These are phyloP conservation scores for Rhinolophus sinicus DNA, from an alignment of 2,113 vertebrate species.

Conservation along the genomic window DNA sequence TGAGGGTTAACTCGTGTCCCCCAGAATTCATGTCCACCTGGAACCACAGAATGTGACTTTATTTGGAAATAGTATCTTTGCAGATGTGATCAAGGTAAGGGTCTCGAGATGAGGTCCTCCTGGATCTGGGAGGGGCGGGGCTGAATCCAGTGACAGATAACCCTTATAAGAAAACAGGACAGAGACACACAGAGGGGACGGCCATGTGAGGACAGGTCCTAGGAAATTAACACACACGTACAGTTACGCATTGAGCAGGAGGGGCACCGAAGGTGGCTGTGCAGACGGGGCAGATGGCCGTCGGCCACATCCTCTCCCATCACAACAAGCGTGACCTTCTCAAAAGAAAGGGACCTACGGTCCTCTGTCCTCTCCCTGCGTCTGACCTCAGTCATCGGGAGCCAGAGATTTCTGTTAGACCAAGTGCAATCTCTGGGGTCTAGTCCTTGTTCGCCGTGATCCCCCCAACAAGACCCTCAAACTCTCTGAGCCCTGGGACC, in stretches of 20 bases:
- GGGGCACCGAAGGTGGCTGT: accelerated
- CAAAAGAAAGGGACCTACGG: neutral
- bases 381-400: neutral
- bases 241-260: neutral
- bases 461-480: neutral
- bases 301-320: too few species aligned
- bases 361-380: neutral
- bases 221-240: accelerated
- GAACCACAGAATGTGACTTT: neutral
- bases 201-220: neutral
- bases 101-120: neutral
- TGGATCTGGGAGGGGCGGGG: too few species aligned
- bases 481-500: neutral
- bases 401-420: neutral
- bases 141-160: neutral
- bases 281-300: neutral
- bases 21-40: neutral
- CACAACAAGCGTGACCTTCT: too few species aligned
- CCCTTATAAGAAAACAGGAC: neutral
- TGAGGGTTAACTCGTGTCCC: accelerated
- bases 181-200: neutral
- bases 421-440: neutral
- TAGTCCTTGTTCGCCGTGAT: neutral
- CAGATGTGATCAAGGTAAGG: neutral
- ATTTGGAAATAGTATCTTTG: neutral